phyloP scores from a whole-genome alignment of 2,888 invertebrate genomes.

The Drosophila villosipedis region DNA sequence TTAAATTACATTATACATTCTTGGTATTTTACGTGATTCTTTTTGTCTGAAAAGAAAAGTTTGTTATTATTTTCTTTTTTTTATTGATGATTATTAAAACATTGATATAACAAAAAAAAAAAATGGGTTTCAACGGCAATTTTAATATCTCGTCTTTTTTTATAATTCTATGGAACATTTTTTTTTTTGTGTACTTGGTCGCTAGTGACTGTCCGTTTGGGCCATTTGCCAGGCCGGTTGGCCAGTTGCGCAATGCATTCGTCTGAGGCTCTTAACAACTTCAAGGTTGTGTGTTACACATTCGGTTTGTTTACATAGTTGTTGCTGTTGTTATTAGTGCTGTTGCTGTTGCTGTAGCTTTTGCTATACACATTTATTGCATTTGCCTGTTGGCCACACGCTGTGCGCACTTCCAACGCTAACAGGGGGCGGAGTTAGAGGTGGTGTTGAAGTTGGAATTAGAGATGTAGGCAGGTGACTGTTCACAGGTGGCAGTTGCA shows the following conservation, averaged over 20 bases:
- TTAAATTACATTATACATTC: not conserved
- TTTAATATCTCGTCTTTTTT: not conserved
- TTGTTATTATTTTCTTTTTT: not conserved
- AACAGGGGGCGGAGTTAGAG: slow-evolving; percentile 1
- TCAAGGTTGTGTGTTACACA: slow-evolving; percentile 63
- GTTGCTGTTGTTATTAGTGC: slow-evolving; percentile 13
- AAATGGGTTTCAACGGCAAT: not conserved
- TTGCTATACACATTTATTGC: slow-evolving; percentile 39
- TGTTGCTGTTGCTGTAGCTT: slow-evolving; percentile 11
- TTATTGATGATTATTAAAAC: not conserved
- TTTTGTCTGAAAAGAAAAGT: not conserved
- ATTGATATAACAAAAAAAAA: not conserved
- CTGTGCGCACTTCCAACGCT: slow-evolving; percentile 29
- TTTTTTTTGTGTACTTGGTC: slow-evolving; percentile 3
- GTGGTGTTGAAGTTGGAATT: slow-evolving; percentile 19
- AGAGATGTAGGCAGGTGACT: slow-evolving; percentile 3
- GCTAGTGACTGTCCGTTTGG: slow-evolving; percentile 37
- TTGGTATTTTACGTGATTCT: not conserved
- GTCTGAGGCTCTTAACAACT: slow-evolving; percentile 40
- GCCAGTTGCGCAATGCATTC: slow-evolving; percentile 54
- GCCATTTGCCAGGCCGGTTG: slow-evolving; percentile 50
- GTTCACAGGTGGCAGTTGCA: slow-evolving; percentile 18
- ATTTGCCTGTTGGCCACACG: slow-evolving; percentile 49
- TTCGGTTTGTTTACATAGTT: slow-evolving; percentile 48
- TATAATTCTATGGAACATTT: not conserved